A percentile compares a stretch with the other conserved stretches of the same genome.
Evolutionary conservation across 2,797 vertebrate genomes (phyloP).

Genomic region (Oreonectes daqikongensis): DNA sequence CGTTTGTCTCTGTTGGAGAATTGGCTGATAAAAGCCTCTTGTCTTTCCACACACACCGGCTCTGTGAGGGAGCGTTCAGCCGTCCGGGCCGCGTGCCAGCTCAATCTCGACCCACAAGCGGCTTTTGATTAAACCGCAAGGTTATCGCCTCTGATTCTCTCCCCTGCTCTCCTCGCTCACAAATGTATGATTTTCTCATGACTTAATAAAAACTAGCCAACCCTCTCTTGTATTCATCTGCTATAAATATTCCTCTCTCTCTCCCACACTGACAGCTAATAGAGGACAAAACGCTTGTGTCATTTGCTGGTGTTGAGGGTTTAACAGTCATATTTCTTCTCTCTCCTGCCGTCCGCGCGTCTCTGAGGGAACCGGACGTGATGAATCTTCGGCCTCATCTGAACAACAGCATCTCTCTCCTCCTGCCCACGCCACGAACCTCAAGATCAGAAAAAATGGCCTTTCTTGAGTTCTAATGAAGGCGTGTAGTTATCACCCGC

Average conservation of each 20-base stretch:
- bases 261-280: slow-evolving; percentile 53
- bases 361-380: slow-evolving; percentile 33
- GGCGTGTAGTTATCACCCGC: slow-evolving; percentile 52
- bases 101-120: slow-evolving; percentile 41
- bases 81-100: slow-evolving; percentile 39
- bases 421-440: slow-evolving; percentile 56
- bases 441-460: slow-evolving; percentile 69
- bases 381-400: slow-evolving; percentile 56
- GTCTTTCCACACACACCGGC: slow-evolving; percentile 33
- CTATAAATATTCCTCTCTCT: slow-evolving; percentile 51
- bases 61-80: slow-evolving; percentile 21
- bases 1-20: slow-evolving; percentile 11
- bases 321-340: slow-evolving; percentile 44
- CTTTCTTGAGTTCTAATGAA: slow-evolving; percentile 56
- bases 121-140: slow-evolving; percentile 50
- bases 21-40: slow-evolving; percentile 35
- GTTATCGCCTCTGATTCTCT: slow-evolving; percentile 38
- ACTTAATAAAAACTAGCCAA: slow-evolving; percentile 47
- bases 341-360: slow-evolving; percentile 22
- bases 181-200: slow-evolving; percentile 29
- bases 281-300: slow-evolving; percentile 51
- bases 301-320: slow-evolving; percentile 47
- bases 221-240: slow-evolving; percentile 47
- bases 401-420: slow-evolving; percentile 60
- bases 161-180: neutral